Conservation (phyloP, 2,113 vertebrate genomes). For the Nothocercus nigrocapillus region DNA sequence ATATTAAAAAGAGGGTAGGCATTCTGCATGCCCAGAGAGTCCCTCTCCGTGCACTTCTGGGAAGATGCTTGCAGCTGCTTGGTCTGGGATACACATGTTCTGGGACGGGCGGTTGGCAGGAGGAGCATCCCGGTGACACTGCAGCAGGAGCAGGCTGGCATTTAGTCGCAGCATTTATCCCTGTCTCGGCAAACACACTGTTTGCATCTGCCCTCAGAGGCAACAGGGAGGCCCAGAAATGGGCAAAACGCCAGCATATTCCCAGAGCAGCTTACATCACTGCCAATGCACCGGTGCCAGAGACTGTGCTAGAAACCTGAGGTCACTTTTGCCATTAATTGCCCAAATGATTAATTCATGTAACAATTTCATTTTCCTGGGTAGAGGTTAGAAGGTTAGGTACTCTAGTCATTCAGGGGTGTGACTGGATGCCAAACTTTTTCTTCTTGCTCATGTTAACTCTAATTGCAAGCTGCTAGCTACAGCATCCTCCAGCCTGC, state of each 20-base stretch:
- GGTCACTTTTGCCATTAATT: conserved; percentile 38
- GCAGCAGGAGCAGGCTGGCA: neutral
- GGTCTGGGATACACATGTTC: rapidly evolving
- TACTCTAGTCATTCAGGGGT: neutral
- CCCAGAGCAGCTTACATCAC: conserved; percentile 44
- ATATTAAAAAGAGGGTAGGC: neutral
- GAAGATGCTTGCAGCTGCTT: rapidly evolving
- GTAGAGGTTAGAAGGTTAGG: conserved; percentile 16
- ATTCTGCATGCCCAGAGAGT: rapidly evolving
- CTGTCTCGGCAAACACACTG: conserved; percentile 4
- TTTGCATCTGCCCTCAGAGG: conserved; percentile 28
- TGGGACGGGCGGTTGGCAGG: rapidly evolving
- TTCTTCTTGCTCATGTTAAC: neutral
- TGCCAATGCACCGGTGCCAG: neutral
- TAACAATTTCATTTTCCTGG: conserved; percentile 39
- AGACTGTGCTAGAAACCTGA: conserved; percentile 47
- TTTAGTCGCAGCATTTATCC: neutral
- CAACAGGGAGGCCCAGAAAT: neutral
- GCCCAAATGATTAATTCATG: conserved; percentile 57
- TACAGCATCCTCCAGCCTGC: neutral
- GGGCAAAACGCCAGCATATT: neutral
- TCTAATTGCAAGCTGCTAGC: neutral
- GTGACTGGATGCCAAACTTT: neutral
- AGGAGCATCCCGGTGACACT: neutral
- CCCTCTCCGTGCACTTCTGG: neutral